phyloP scores from a whole-genome alignment of 2,113 vertebrate species.

The Stigmatopora argus region DNA sequence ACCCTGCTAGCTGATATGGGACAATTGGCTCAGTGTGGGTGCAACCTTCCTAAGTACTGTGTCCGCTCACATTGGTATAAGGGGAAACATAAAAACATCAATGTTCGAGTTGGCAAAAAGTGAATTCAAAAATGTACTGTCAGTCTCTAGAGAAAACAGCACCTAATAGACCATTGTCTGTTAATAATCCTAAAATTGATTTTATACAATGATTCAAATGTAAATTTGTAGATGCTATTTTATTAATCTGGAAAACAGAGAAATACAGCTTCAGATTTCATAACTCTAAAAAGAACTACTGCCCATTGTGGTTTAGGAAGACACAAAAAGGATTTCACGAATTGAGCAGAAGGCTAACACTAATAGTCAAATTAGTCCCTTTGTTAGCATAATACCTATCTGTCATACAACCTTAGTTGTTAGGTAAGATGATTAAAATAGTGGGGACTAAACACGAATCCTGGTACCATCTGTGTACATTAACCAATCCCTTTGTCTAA shows the following conservation, averaged over 20 bases:
- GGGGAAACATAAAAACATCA: neutral
- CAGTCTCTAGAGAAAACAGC: neutral
- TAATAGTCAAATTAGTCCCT: conserved; percentile 35
- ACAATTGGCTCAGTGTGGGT: neutral
- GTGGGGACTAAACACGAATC: neutral
- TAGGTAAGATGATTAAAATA: neutral
- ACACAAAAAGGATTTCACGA: neutral
- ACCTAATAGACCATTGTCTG: neutral
- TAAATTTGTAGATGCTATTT: neutral
- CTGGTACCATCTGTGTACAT: conserved; percentile 2
- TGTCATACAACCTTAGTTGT: neutral
- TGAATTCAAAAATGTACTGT: neutral
- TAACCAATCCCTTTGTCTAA: conserved; percentile 5
- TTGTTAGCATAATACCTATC: conserved; percentile 6
- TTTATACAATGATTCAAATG: neutral
- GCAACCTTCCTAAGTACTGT: neutral
- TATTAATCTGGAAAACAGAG: neutral
- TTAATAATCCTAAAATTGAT: neutral
- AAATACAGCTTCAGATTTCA: neutral
- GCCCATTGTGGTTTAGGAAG: neutral
- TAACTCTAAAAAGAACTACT: neutral
- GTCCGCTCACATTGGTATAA: neutral
- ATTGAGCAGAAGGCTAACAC: conserved; percentile 15
- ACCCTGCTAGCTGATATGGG: neutral
- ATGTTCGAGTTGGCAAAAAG: neutral